phyloP scores from a whole-genome alignment of 2,797 vertebrate genomes.

The Myripristis jacobus region DNA sequence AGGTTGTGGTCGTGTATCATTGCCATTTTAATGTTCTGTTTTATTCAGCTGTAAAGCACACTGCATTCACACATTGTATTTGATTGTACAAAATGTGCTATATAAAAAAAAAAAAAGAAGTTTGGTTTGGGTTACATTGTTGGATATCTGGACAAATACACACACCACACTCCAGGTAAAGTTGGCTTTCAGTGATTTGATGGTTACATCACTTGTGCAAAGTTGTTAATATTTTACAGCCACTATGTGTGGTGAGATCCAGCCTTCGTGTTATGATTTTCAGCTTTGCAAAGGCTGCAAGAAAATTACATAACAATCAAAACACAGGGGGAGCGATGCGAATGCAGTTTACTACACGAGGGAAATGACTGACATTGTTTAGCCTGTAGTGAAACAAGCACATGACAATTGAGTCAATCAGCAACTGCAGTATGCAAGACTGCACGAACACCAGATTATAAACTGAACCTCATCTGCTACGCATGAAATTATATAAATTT shows the following conservation, averaged over 20 bases:
- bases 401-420: not conserved
- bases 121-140: too few relatives aligned
- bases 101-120: too few relatives aligned
- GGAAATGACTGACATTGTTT: not conserved
- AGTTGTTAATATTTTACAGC: constrained; percentile 15
- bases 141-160: not conserved
- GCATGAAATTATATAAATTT: not conserved
- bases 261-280: constrained; percentile 5
- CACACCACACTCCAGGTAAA: constrained; percentile 29
- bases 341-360: not conserved
- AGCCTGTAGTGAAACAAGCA: not conserved
- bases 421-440: not conserved
- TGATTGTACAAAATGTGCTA: too few relatives aligned
- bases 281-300: not conserved
- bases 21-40: too few relatives aligned
- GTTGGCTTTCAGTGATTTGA: constrained; percentile 15
- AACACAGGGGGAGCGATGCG: not conserved
- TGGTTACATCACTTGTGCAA: not conserved
- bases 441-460: not conserved
- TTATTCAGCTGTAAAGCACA: too few relatives aligned
- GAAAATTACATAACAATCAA: not conserved
- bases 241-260: not conserved
- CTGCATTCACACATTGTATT: too few relatives aligned
- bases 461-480: not conserved
- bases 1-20: too few relatives aligned